phyloP scores from a whole-genome alignment of 2,888 invertebrate species.

The Tachina lurida region DNA sequence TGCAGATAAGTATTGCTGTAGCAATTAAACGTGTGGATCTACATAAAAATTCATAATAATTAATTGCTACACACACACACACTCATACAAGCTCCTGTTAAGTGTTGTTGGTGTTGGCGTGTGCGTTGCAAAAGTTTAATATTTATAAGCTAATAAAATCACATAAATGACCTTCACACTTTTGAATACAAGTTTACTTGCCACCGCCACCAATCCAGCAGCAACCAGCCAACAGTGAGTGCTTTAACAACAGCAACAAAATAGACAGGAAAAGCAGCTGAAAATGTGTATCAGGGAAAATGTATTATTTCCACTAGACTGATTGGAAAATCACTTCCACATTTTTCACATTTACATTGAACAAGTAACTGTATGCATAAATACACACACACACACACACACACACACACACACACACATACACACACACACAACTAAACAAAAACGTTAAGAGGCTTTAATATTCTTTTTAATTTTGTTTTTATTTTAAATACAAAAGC shows the following conservation, averaged over 20 bases:
- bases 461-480: neutral
- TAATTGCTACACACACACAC: neutral
- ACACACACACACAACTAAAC: slow-evolving; percentile 6
- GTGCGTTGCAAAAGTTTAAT: slow-evolving; percentile 36
- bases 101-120: neutral
- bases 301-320: slow-evolving; percentile 72
- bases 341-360: slow-evolving; percentile 46
- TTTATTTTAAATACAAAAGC: too few species aligned
- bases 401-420: slow-evolving; percentile 8
- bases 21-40: neutral
- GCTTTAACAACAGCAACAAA: slow-evolving; percentile 8
- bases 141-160: slow-evolving; percentile 68
- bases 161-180: slow-evolving; percentile 63
- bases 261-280: slow-evolving; percentile 15
- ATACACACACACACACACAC: neutral
- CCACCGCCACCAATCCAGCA: neutral
- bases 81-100: neutral
- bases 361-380: slow-evolving; percentile 59
- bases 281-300: slow-evolving; percentile 49
- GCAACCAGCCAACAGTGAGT: too few species aligned
- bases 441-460: slow-evolving; percentile 2
- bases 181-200: slow-evolving; percentile 18
- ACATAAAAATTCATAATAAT: neutral
- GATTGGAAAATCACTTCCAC: slow-evolving; percentile 74
- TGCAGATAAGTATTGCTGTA: neutral